A percentile compares a stretch with the other conserved stretches of the same genome.
Evolutionary conservation across 2,113 vertebrate species (phyloP).

Genomic region (Romanogobio albipinnatus): DNA sequence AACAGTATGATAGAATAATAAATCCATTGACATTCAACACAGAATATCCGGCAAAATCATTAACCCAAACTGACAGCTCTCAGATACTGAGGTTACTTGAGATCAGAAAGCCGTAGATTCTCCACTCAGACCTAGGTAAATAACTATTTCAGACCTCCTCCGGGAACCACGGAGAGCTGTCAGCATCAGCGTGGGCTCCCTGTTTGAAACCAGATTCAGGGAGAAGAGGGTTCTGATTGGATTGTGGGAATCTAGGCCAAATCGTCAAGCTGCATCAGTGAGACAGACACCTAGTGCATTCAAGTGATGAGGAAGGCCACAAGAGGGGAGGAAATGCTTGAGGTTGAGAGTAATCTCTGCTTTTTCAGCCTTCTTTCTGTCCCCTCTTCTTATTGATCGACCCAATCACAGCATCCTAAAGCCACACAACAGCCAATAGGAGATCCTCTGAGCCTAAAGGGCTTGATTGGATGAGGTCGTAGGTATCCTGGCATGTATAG

Average conservation of each 20-base stretch:
- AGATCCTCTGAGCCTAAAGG: constrained; percentile 1
- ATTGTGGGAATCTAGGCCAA: constrained; percentile 54
- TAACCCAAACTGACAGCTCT: constrained; percentile 18
- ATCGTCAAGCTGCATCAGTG: constrained; percentile 35
- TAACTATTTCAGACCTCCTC: constrained; percentile 40
- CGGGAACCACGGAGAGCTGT: constrained; percentile 32
- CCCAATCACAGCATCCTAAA: constrained; percentile 39
- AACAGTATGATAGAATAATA: constrained; percentile 9
- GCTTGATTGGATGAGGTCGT: constrained; percentile 30
- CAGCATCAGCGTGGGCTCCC: constrained; percentile 32
- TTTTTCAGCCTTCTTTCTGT: constrained; percentile 16
- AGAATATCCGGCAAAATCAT: constrained; percentile 27
- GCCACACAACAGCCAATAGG: constrained; percentile 4
- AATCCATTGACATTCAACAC: neutral
- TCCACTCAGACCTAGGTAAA: constrained; percentile 37
- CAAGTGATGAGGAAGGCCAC: constrained; percentile 33
- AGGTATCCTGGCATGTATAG: constrained; percentile 16
- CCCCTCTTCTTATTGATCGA: constrained; percentile 37
- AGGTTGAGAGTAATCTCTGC: constrained; percentile 29
- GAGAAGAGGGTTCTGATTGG: constrained; percentile 45
- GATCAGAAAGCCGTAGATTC: constrained; percentile 31
- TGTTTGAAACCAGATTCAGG: constrained; percentile 27
- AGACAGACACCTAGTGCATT: constrained; percentile 33
- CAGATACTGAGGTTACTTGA: constrained; percentile 10
- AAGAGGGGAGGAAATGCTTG: constrained; percentile 39